Evolutionary conservation across 1,140 invertebrate species (phyloP), one percentile per base, ranked within the genome.

Genomic region (Carcinoscorpius rotundicauda): DNA sequence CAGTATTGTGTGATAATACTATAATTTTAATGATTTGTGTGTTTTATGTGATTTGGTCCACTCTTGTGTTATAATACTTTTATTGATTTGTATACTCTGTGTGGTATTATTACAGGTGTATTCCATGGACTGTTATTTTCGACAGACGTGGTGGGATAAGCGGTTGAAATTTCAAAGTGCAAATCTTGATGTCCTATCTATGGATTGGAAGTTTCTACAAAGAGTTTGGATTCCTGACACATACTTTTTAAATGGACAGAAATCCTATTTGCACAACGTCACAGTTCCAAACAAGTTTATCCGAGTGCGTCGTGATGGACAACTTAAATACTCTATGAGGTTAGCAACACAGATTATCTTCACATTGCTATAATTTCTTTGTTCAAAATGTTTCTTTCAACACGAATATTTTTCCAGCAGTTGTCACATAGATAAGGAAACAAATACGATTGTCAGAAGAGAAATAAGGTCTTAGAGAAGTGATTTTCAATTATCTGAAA

Each of bases 171-270:
- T 80, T 72, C 67, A 75, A 51, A 73, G 77, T 3, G 74, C 74
- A 4, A 49, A 59, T 58, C 64, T 77, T 29, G 68, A 74, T 9
- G 76, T 79, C 62, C 75, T 81, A 61, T 81, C 79, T 49, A 76
- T 81, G 75, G 78, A 80, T 55, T 80, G 79, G 78, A 73, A 80
- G 60, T 80, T 81, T 72, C 69, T 81, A 60, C 78, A 80, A 58
- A 77, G 75, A 62, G 73, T 79, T 1, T 85, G 84, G 84, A 83
- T 82, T 67, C 84, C 84, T 0, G 84, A 85, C 73, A 85, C 84
- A 3, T 84, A 80, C 72, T 83, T 86, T 71, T 73, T 82, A 51
- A 86, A 86, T 73, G 79, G 79, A 6, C 74, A 74, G 66, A 70
- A 73, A 11, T 78, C 77, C 50, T 75, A 77, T 62, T 73, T 78